Conservation (phyloP, 2,113 vertebrate genomes). For the Chauna torquata region DNA sequence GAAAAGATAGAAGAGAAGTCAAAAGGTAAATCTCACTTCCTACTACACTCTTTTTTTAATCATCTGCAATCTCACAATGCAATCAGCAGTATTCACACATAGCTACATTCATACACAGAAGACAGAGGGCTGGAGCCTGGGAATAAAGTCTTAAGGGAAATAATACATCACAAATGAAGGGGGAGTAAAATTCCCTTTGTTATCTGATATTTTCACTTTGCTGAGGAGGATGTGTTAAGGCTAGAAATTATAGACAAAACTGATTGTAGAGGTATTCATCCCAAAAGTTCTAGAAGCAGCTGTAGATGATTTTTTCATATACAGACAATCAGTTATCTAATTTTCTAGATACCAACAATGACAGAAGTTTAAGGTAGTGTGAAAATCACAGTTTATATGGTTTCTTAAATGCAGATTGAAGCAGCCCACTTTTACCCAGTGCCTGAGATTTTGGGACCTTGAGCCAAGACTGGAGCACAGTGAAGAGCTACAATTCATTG, state of each 20-base stretch:
- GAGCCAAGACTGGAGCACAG: not conserved
- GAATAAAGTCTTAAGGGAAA: slow-evolving; percentile 1
- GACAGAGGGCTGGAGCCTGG: not conserved
- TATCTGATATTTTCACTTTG: not conserved
- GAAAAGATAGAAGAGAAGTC: slow-evolving; percentile 30
- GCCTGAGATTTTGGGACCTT: not conserved
- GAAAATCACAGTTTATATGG: not conserved
- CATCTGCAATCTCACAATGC: not conserved
- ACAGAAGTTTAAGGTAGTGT: not conserved
- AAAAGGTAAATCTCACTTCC: slow-evolving; percentile 53
- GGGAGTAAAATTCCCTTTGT: not conserved
- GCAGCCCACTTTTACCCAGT: not conserved
- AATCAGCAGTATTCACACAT: slow-evolving; percentile 4
- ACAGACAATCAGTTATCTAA: not conserved
- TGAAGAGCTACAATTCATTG: not conserved
- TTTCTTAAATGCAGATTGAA: not conserved
- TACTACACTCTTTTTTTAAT: slow-evolving; percentile 33
- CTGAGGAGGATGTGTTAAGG: not conserved
- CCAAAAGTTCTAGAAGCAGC: not conserved
- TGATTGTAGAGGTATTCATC: not conserved
- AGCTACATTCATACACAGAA: not conserved
- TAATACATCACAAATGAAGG: not conserved
- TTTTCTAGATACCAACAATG: not conserved
- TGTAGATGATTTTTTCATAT: not conserved
- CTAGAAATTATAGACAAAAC: not conserved